These are phyloP conservation scores for Propithecus deckenii DNA, from an alignment of 2,797 vertebrate species.

Conservation along the genomic window DNA sequence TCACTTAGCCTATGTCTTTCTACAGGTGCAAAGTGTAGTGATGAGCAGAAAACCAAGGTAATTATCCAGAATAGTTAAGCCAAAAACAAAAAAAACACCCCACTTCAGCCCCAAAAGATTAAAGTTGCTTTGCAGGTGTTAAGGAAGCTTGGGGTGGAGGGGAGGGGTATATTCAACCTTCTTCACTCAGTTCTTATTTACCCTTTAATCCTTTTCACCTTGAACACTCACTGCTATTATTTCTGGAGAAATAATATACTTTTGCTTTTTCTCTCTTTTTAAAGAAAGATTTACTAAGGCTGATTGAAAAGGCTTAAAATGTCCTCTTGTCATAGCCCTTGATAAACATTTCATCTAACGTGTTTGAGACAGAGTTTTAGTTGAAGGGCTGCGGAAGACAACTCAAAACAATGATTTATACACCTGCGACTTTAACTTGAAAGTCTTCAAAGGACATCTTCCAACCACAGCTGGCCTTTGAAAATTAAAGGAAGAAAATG, in stretches of 20 bases:
- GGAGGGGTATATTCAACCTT: not conserved
- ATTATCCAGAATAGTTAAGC: not conserved
- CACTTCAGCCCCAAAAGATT: not conserved
- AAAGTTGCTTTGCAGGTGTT: not conserved
- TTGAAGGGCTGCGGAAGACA: not conserved
- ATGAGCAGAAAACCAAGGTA: not conserved
- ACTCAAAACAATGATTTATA: not conserved
- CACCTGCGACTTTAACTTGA: not conserved
- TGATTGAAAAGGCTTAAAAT: slow-evolving; percentile 64
- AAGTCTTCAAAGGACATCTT: slow-evolving; percentile 37
- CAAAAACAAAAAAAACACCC: not conserved
- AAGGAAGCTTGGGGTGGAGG: not conserved
- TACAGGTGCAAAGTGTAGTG: not conserved
- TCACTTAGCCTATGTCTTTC: slow-evolving; percentile 59
- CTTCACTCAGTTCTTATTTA: not conserved
- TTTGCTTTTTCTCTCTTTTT: not conserved
- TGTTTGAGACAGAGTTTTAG: not conserved
- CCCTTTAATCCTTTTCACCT: slow-evolving; percentile 41
- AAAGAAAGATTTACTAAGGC: slow-evolving; percentile 42
- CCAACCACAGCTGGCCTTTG: not conserved
- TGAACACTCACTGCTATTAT: not conserved
- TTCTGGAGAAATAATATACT: slow-evolving; percentile 28
- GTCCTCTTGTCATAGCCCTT: not conserved
- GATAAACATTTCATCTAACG: slow-evolving; percentile 35
- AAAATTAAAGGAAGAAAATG: not conserved